These are phyloP conservation scores for Malurus leucopterus DNA, from an alignment of 2,797 vertebrate genomes.

Conservation along the genomic window DNA sequence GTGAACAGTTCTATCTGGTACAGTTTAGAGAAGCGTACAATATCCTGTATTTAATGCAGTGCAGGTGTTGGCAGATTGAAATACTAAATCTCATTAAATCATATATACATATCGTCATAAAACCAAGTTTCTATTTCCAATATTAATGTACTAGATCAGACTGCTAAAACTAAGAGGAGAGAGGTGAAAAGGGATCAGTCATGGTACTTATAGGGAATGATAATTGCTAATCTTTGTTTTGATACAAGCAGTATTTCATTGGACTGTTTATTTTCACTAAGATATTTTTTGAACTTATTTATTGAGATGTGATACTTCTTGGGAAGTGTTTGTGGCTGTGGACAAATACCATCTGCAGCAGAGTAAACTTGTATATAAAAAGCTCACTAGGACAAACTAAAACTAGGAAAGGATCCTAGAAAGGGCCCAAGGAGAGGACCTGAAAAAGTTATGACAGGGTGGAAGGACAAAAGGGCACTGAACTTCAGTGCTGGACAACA, in stretches of 20 bases:
- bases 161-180: slow-evolving; percentile 11
- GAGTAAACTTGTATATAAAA: slow-evolving; percentile 62
- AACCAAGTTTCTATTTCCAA: slow-evolving; percentile 33
- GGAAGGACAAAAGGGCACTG: slow-evolving; percentile 1
- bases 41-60: slow-evolving; percentile 53
- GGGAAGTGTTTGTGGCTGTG: slow-evolving; percentile 61
- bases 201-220: background rate
- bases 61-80: slow-evolving; percentile 17
- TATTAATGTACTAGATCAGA: background rate
- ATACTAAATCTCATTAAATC: slow-evolving; percentile 26
- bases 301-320: slow-evolving; percentile 59
- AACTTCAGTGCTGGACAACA: background rate
- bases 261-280: slow-evolving; percentile 67
- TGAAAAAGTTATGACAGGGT: background rate
- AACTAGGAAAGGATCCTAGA: slow-evolving; percentile 42
- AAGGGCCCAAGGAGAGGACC: slow-evolving; percentile 1
- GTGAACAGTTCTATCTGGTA: slow-evolving; percentile 20
- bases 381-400: slow-evolving; percentile 58
- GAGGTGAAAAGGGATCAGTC: background rate
- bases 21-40: slow-evolving; percentile 13
- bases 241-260: slow-evolving; percentile 42
- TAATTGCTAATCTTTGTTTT: slow-evolving; percentile 58
- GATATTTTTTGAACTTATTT: slow-evolving; percentile 64
- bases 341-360: slow-evolving; percentile 70
- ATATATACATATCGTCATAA: background rate